phyloP scores from a whole-genome alignment of 2,888 invertebrate genomes.

The Drosophila ezoana region DNA sequence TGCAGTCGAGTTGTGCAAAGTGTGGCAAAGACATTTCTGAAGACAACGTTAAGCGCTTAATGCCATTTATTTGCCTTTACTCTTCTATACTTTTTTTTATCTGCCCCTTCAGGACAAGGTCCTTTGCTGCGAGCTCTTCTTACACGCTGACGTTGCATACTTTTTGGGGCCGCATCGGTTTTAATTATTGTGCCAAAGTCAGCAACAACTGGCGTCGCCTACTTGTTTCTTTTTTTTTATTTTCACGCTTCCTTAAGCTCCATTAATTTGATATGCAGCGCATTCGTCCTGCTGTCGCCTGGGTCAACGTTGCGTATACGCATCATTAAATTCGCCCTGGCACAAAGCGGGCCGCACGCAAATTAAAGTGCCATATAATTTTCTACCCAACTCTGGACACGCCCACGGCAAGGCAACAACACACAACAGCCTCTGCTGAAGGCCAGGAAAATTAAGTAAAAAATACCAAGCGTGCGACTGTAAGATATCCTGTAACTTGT shows the following conservation, averaged over 20 bases:
- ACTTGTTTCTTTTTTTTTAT: constrained; percentile 16
- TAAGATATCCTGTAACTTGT: constrained; percentile 1
- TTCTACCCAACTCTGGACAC: constrained; percentile 35
- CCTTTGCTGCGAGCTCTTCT: neutral
- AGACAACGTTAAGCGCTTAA: constrained; percentile 61
- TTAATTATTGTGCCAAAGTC: constrained; percentile 53
- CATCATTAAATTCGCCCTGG: constrained; percentile 64
- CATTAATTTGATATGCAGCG: constrained; percentile 60
- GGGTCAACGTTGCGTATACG: constrained; percentile 67
- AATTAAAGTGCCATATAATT: constrained; percentile 70
- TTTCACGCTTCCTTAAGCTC: constrained; percentile 40
- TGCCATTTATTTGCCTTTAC: constrained; percentile 47
- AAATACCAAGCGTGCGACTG: neutral
- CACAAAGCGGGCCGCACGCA: constrained; percentile 54
- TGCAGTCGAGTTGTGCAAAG: constrained; percentile 59
- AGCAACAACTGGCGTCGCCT: constrained; percentile 29
- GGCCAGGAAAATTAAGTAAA: neutral
- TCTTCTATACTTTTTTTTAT: neutral
- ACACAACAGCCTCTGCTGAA: constrained; percentile 7
- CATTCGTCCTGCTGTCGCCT: constrained; percentile 5
- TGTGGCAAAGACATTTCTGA: constrained; percentile 60
- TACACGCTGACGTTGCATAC: constrained; percentile 52
- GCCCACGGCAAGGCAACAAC: constrained; percentile 26
- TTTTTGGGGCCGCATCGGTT: constrained; percentile 30
- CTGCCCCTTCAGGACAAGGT: neutral